A percentile compares a stretch with the other conserved stretches of the same genome.
These are phyloP conservation scores for Calvadosia cruxmelitensis DNA, from an alignment of 30 jellyfish, hydroid and myxozoan genomes.

Conservation along the genomic window DNA sequence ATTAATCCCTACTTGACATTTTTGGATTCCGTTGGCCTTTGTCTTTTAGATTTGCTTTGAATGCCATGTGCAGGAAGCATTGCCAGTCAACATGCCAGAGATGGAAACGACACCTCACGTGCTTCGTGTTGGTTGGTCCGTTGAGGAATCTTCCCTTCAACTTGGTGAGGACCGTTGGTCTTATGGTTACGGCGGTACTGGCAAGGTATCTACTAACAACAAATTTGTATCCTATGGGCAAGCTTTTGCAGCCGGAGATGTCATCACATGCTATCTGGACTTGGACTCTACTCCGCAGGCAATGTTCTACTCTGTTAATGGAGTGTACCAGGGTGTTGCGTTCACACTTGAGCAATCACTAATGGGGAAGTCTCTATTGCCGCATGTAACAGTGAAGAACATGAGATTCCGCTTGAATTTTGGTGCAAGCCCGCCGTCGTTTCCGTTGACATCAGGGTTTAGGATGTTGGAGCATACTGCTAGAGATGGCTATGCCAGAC, in stretches of 20 bases:
- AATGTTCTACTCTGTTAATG: slow-evolving; percentile 63
- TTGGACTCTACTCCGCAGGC: slow-evolving; percentile 77
- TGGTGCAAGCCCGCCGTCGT: slow-evolving; percentile 64
- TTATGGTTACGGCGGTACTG: slow-evolving; percentile 99
- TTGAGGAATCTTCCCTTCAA: slow-evolving; percentile 78
- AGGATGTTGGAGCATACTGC: slow-evolving; percentile 55
- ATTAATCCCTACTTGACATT: no score
- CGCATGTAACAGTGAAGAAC: slow-evolving; percentile 73
- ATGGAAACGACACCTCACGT: slow-evolving; percentile 67
- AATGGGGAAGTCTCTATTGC: slow-evolving; percentile 54
- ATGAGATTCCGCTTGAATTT: slow-evolving; percentile 73
- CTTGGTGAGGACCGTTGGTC: slow-evolving; percentile 92
- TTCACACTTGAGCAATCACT: slow-evolving; percentile 64
- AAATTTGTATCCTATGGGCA: slow-evolving; percentile 80
- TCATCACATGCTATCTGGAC: slow-evolving; percentile 61
- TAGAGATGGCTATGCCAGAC: slow-evolving; percentile 15
- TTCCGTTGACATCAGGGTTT: slow-evolving; percentile 77
- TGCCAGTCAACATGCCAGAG: slow-evolving; percentile 65
- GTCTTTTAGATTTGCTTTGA: slow-evolving; percentile 72
- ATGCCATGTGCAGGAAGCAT: slow-evolving; percentile 53
- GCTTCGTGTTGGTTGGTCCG: slow-evolving; percentile 94
- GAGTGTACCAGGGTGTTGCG: slow-evolving; percentile 91
- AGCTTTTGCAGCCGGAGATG: slow-evolving; percentile 78
- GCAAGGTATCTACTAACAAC: slow-evolving; percentile 50
- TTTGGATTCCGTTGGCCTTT: neutral